A percentile compares a stretch with the other conserved stretches of the same genome.
These are phyloP conservation scores for Malurus leucopterus DNA, from an alignment of 2,797 vertebrate species.

Conservation along the genomic window DNA sequence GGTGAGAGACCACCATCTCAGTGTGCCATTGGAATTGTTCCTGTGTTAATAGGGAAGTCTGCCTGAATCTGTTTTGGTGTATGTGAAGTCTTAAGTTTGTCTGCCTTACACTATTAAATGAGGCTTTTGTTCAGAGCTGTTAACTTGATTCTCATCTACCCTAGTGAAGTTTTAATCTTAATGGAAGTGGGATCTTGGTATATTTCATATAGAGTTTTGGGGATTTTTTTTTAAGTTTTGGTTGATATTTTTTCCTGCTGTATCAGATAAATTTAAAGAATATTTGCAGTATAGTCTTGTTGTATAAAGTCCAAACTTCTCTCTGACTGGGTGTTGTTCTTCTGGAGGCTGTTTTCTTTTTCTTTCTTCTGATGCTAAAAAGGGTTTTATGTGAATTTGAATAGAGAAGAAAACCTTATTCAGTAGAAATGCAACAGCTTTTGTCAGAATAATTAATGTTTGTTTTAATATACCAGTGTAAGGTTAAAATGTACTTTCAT, in stretches of 20 bases:
- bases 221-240: neutral
- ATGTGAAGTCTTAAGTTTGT: neutral
- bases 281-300: neutral
- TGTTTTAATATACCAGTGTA: neutral
- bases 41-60: neutral
- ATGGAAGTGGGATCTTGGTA: neutral
- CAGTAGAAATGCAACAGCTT: neutral
- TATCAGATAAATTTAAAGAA: neutral
- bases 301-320: neutral
- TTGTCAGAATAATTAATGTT: neutral
- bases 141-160: neutral
- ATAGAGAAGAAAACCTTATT: fast-evolving
- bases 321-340: neutral
- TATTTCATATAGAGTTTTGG: neutral
- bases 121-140: neutral
- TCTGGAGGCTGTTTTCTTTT: neutral
- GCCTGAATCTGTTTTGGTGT: neutral
- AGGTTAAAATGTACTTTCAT: neutral
- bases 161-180: neutral
- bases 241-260: neutral
- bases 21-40: neutral
- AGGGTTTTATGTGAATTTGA: neutral
- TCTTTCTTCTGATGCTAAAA: neutral
- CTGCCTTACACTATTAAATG: neutral
- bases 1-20: neutral